Evolutionary conservation across 2,797 vertebrate species (phyloP), one percentile per base, ranked within the genome.

Genomic region (Hydrocynus forskahlii): DNA sequence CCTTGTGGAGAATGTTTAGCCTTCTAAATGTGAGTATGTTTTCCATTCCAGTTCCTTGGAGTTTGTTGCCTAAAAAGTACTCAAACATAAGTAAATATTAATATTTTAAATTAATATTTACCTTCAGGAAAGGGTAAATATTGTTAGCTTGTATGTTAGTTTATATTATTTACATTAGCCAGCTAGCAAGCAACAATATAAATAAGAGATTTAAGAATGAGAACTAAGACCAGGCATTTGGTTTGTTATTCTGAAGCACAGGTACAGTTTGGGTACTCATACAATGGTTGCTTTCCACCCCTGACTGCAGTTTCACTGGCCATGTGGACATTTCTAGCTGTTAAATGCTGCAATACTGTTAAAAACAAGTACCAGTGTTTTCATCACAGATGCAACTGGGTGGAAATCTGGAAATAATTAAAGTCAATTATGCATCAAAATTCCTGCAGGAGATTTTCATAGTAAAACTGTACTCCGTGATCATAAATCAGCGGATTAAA

Each of bases 381-480:
- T 52, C 16, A 63, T 35, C 40, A 19, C 75, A 64, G 62, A 9
- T 21, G 17, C 63, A 54, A 40, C 62, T 43, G 17, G 5, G 19
- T 50, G 54, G 50, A 78, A 52, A 57, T 68, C 43, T 82, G 62
- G 71, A 77, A 82, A 74, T 70, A 62, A 84, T 85, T 85, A 77
- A 74, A 71, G 57, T 12, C 69, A 81, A 70, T 85, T 82, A 85
- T 29, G 29, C 75, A 52, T 67, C 69, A 57, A 71, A 87, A 80
- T 75, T 87, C 82, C 79, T 82, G 74, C 86, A 80, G 78, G 86
- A 84, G 88, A 84, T 88, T 87, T 84, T 89, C 86, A 81, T 78
- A 87, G 84, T 82, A 89, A 66, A 84, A 74, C 21, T 74, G 75
- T 88, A 87, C 84, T 81, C 77, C 83, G 69, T 71, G 71, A 52